Conservation (phyloP, 2,888 invertebrate species). For the Xanthia icteritia region DNA sequence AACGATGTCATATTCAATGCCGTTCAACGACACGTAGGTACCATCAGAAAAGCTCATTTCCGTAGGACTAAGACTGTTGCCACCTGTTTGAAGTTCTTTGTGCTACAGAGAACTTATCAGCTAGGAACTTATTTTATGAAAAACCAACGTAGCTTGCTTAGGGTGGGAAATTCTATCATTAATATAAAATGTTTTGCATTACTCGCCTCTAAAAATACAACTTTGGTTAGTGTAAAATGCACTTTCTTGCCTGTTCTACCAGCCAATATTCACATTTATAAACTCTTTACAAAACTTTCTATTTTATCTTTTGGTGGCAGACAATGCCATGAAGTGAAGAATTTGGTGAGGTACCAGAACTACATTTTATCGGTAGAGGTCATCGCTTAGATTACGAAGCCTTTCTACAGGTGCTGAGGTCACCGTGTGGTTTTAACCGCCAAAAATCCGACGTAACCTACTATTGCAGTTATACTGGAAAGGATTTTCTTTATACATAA, state of each 20-base stretch:
- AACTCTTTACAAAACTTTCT: not conserved
- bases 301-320: not conserved
- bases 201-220: not conserved
- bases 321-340: not conserved
- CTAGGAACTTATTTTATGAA: not conserved
- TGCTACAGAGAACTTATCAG: not conserved
- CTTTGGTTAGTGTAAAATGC: not conserved
- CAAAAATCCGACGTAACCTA: not conserved
- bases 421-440: not conserved
- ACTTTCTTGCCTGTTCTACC: too few species aligned
- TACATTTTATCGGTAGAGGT: not conserved
- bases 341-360: not conserved
- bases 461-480: not conserved
- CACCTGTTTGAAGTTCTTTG: not conserved
- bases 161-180: not conserved
- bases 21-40: not conserved
- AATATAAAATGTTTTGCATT: not conserved
- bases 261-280: not conserved
- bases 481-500: not conserved
- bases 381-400: not conserved
- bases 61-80: not conserved
- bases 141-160: not conserved
- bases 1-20: not conserved
- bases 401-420: not conserved
- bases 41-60: constrained; percentile 4